Conservation (phyloP, 2,113 vertebrate genomes). For the Anseranas semipalmata region DNA sequence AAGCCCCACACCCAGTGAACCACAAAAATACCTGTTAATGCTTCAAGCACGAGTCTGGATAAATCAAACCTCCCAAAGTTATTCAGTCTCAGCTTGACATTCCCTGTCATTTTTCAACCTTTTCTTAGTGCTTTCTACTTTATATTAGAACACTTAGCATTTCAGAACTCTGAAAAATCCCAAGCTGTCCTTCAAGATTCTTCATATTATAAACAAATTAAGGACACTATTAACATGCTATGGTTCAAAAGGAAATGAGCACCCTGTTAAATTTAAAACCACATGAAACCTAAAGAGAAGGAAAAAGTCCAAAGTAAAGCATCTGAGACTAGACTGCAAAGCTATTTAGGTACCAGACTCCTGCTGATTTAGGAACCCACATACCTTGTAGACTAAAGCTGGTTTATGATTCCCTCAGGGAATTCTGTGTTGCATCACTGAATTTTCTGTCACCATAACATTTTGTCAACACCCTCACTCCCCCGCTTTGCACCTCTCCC, state of each 20-base stretch:
- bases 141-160: not conserved
- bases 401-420: slow-evolving; percentile 43
- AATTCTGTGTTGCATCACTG: slow-evolving; percentile 37
- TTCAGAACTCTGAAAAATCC: not conserved
- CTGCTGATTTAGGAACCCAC: slow-evolving; percentile 48
- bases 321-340: slow-evolving; percentile 12
- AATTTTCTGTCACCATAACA: slow-evolving; percentile 48
- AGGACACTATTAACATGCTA: not conserved
- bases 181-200: not conserved
- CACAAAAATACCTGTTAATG: not conserved
- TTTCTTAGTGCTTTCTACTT: not conserved
- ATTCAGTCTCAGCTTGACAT: not conserved
- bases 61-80: not conserved
- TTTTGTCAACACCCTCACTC: slow-evolving; percentile 15
- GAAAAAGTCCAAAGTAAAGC: not conserved
- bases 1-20: not conserved
- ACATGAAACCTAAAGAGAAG: not conserved
- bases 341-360: slow-evolving; percentile 43
- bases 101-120: not conserved
- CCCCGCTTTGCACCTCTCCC: not conserved
- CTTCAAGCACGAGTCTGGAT: not conserved
- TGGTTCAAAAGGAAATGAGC: not conserved
- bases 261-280: slow-evolving; percentile 33
- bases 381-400: slow-evolving; percentile 3
- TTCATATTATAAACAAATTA: not conserved